phyloP scores from a whole-genome alignment of 2,888 invertebrate species.

The Phytoseiulus persimilis region DNA sequence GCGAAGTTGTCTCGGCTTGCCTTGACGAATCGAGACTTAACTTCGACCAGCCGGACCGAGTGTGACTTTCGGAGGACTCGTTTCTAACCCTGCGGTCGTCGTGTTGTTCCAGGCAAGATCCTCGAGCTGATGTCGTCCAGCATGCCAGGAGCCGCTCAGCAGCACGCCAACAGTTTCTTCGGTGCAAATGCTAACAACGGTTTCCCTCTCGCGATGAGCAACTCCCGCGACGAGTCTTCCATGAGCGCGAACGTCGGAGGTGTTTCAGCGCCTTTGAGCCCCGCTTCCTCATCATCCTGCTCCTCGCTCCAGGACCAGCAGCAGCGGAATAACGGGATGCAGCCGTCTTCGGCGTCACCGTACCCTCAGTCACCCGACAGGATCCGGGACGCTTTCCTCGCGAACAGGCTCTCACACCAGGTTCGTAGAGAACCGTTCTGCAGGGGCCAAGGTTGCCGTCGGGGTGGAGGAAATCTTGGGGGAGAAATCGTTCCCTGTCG shows the following conservation, averaged over 20 bases:
- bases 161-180: background rate
- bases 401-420: conserved; percentile 36
- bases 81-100: background rate
- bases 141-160: conserved; percentile 6
- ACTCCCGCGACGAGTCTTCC: background rate
- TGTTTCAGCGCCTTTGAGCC: conserved; percentile 26
- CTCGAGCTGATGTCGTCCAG: conserved; percentile 16
- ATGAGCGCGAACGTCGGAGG: background rate
- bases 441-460: background rate
- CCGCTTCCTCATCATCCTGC: conserved; percentile 15
- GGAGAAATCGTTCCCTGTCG: background rate
- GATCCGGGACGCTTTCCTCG: conserved; percentile 20
- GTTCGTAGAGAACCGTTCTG: background rate
- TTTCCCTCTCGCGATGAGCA: background rate
- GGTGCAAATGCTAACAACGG: background rate
- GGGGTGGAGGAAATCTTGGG: background rate
- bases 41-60: too few species aligned
- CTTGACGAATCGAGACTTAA: too few species aligned
- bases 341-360: background rate
- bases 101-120: conserved; percentile 10
- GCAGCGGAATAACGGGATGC: background rate
- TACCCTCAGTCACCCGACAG: conserved; percentile 35
- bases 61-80: background rate
- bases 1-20: too few species aligned
- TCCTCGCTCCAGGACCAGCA: conserved; percentile 25